Conservation (phyloP, 2,888 invertebrate genomes). For the Aspidiotus rigidus region DNA sequence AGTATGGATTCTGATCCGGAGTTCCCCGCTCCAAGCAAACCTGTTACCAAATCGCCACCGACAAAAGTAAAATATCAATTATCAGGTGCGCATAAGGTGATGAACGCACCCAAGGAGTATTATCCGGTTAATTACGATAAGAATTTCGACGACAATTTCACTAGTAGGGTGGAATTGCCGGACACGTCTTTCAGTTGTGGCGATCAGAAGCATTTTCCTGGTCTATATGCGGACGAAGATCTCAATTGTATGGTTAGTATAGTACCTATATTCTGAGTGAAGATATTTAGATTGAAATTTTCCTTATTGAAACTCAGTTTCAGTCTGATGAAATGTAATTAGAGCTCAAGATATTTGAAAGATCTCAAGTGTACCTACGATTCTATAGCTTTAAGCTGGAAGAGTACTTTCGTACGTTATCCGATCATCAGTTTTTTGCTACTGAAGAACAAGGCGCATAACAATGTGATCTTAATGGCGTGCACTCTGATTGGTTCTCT, state of each 20-base stretch:
- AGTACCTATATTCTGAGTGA: no score
- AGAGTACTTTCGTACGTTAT: no score
- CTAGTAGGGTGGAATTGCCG: slow-evolving; percentile 72
- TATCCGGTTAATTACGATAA: slow-evolving; percentile 82
- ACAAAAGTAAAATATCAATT: slow-evolving; percentile 40
- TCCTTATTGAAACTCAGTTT: no score
- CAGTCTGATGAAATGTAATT: no score
- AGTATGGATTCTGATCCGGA: slow-evolving; percentile 11
- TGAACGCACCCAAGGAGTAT: slow-evolving; percentile 83
- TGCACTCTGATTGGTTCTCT: no score
- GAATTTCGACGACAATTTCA: slow-evolving; percentile 80
- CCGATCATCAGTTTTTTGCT: no score
- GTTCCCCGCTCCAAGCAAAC: slow-evolving; percentile 33
- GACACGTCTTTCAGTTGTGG: slow-evolving; percentile 76
- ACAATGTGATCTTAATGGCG: no score
- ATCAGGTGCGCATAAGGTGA: slow-evolving; percentile 54
- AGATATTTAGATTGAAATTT: no score
- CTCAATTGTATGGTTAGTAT: slow-evolving; percentile 78
- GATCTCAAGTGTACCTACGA: no score
- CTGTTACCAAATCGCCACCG: slow-evolving; percentile 41
- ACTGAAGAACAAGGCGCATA: no score
- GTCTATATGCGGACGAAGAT: slow-evolving; percentile 77
- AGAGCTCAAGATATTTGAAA: no score
- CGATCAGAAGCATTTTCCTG: slow-evolving; percentile 82
- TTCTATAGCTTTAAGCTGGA: no score